Evolutionary conservation across 2,113 vertebrate species (phyloP).

Genomic region (Actinemys pallida): DNA sequence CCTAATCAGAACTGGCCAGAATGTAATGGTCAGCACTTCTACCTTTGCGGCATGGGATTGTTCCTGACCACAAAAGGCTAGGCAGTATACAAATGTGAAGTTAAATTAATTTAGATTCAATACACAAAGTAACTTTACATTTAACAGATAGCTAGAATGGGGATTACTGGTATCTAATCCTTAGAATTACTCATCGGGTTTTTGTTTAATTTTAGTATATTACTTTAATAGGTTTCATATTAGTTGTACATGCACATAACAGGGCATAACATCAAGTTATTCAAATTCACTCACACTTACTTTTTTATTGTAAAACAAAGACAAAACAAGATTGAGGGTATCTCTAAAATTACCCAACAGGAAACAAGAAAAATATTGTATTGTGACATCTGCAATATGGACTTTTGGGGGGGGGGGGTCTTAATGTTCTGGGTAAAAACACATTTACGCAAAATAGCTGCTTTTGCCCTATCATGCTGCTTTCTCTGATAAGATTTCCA

Average conservation of each 20-base stretch:
- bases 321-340: background rate
- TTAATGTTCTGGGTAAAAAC: background rate
- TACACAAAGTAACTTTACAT: background rate
- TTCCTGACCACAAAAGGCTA: background rate
- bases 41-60: background rate
- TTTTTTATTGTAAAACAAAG: background rate
- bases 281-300: background rate
- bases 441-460: background rate
- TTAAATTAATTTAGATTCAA: background rate
- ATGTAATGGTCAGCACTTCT: background rate
- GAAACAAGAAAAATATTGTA: background rate
- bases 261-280: background rate
- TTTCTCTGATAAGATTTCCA: background rate
- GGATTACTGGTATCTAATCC: background rate
- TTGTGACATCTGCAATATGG: background rate
- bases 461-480: background rate
- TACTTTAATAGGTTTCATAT: background rate
- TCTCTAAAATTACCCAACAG: background rate
- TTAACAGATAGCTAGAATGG: background rate
- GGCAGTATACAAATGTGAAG: background rate
- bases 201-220: background rate
- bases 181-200: background rate
- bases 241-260: background rate
- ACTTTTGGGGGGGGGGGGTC: too few relatives aligned
- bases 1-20: background rate